phyloP scores from a whole-genome alignment of 2,797 vertebrate genomes.

The Ctenopoma multispine region DNA sequence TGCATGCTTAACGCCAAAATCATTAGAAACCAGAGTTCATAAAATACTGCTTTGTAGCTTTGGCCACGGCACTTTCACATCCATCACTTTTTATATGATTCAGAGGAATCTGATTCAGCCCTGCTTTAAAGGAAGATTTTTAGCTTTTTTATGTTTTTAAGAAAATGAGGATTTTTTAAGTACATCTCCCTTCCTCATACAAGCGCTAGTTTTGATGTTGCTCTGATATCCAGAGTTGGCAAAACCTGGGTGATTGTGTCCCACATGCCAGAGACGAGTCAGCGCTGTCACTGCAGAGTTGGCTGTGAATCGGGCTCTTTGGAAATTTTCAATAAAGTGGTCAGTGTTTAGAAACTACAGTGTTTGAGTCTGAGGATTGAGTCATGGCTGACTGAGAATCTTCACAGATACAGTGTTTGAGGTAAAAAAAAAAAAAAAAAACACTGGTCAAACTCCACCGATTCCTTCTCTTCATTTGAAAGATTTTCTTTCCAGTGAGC shows the following conservation, averaged over 20 bases:
- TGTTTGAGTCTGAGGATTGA: constrained; percentile 8
- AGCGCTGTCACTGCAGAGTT: constrained; percentile 19
- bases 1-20: constrained; percentile 68
- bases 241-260: constrained; percentile 48
- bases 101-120: constrained; percentile 73
- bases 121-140: constrained; percentile 69
- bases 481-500: constrained; percentile 36
- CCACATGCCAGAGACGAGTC: constrained; percentile 47
- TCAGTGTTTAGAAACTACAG: constrained; percentile 44
- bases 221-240: constrained; percentile 69
- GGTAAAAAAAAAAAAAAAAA: neutral
- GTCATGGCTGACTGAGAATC: no score
- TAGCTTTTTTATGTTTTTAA: constrained; percentile 69
- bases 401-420: constrained; percentile 22
- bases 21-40: constrained; percentile 75
- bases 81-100: constrained; percentile 80
- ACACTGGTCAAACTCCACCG: constrained; percentile 23
- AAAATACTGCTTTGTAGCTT: constrained; percentile 76
- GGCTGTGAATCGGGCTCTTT: constrained; percentile 22
- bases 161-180: constrained; percentile 67
- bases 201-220: constrained; percentile 61
- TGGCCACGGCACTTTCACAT: constrained; percentile 80
- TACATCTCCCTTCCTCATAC: constrained; percentile 52
- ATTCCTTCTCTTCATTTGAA: constrained; percentile 31
- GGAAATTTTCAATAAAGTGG: constrained; percentile 39